Percentiles rank a stretch among this genome's conserved stretches.
phyloP scores from a whole-genome alignment of 92 coral and sea anemone genomes.

The Muricea muricata region DNA sequence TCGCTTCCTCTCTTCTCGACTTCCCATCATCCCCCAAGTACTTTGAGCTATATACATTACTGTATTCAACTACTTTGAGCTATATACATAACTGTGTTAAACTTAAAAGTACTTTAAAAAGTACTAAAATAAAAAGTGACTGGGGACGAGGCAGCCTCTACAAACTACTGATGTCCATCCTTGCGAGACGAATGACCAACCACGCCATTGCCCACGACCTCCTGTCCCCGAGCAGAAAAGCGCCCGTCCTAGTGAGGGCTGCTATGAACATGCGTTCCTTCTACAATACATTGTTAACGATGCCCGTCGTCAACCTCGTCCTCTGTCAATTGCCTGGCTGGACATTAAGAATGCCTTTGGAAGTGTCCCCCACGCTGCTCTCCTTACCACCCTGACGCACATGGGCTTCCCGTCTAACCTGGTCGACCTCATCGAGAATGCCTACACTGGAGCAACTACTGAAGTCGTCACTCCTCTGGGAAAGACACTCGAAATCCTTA shows the following conservation, averaged over 20 bases:
- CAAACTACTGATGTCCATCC: background rate
- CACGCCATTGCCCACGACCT: background rate
- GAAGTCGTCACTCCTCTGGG: background rate
- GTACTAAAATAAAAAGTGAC: too few species aligned
- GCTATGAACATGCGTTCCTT: background rate
- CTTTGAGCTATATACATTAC: too few species aligned
- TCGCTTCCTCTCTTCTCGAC: too few species aligned
- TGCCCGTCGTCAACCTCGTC: background rate
- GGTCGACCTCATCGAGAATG: background rate
- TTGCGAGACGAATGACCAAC: background rate
- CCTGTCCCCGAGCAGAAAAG: background rate
- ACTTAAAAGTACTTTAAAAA: too few species aligned
- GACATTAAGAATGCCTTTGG: constrained; percentile 16
- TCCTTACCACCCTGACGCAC: background rate
- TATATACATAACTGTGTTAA: too few species aligned
- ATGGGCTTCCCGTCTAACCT: constrained; percentile 21
- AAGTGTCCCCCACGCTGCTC: background rate
- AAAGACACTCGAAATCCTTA: background rate
- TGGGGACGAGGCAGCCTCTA: too few species aligned
- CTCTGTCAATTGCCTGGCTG: background rate
- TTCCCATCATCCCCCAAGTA: too few species aligned
- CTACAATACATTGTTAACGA: background rate
- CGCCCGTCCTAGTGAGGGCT: background rate
- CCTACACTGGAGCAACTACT: constrained; percentile 19
- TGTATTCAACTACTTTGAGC: too few species aligned